These are phyloP conservation scores for Daphoenositta chrysoptera DNA, from an alignment of 2,113 vertebrate species.

Conservation along the genomic window DNA sequence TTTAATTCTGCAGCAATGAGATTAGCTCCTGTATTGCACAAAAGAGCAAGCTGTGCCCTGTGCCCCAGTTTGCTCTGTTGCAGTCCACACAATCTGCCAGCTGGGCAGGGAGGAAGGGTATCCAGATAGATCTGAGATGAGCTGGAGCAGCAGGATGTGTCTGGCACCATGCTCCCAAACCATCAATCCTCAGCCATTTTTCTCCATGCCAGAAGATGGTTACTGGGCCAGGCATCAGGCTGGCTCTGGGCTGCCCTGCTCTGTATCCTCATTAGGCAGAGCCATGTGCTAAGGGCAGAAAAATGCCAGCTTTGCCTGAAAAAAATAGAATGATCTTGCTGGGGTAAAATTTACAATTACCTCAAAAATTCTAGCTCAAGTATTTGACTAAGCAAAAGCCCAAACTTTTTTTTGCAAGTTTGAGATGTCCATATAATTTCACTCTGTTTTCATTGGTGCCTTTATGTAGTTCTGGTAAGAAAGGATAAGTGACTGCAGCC, in stretches of 20 bases:
- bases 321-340: not conserved
- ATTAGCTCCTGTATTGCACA: not conserved
- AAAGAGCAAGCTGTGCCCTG: not conserved
- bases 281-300: not conserved
- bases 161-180: not conserved
- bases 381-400: not conserved
- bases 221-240: not conserved
- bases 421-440: not conserved
- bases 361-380: not conserved
- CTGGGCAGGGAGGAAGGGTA: not conserved
- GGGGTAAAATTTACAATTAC: not conserved
- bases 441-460: not conserved
- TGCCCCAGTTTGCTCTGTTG: not conserved
- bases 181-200: conserved; percentile 51
- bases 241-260: not conserved
- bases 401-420: not conserved
- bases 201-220: not conserved
- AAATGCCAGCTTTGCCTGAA: not conserved
- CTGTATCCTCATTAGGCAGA: not conserved
- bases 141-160: conserved; percentile 29
- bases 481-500: not conserved
- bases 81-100: not conserved
- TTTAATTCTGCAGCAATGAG: not conserved
- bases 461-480: not conserved
- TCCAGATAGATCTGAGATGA: not conserved